phyloP scores from a whole-genome alignment of 2,113 vertebrate species.

The Pyrgilauda ruficollis region DNA sequence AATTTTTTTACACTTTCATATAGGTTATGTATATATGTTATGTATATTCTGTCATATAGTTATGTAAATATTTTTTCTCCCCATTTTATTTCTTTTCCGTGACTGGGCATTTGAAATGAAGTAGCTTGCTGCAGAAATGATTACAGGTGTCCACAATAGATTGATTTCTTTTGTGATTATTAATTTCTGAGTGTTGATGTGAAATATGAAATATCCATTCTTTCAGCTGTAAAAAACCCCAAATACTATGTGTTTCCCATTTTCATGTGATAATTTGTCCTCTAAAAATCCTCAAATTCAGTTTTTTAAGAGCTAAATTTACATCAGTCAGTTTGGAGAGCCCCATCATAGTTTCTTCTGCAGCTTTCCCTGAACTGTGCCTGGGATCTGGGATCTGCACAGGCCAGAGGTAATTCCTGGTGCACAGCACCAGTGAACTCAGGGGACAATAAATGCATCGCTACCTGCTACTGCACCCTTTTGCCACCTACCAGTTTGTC shows the following conservation, averaged over 20 bases:
- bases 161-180: background rate
- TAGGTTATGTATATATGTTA: background rate
- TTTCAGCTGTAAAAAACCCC: background rate
- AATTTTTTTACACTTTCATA: background rate
- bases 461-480: accelerated
- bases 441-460: background rate
- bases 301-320: background rate
- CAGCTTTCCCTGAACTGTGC: background rate
- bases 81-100: background rate
- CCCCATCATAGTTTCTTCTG: background rate
- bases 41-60: background rate
- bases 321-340: background rate
- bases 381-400: background rate
- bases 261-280: background rate
- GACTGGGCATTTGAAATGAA: background rate
- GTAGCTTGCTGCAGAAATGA: background rate
- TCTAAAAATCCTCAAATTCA: background rate
- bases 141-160: background rate
- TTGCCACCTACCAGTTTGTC: background rate
- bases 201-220: background rate
- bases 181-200: background rate
- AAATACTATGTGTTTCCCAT: accelerated
- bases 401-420: background rate
- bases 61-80: background rate
- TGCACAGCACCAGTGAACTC: background rate